Evolutionary conservation across 2,113 vertebrate genomes (phyloP).

Genomic region (Accipiter virgatus): DNA sequence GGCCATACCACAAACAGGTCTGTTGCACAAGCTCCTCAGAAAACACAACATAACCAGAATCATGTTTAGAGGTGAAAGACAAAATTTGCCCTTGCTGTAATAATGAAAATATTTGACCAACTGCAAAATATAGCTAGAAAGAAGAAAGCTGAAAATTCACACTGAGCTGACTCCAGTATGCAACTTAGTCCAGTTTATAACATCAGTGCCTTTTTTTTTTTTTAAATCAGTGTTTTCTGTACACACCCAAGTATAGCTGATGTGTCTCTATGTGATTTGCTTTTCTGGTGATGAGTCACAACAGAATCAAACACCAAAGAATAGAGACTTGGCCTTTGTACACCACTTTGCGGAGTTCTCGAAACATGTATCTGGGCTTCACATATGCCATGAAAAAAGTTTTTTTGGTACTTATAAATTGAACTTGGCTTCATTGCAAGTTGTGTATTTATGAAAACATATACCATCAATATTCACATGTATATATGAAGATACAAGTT

Average conservation of each 20-base stretch:
- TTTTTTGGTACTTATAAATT: no score
- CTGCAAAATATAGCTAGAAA: not conserved
- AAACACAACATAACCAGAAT: not conserved
- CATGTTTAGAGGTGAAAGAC: not conserved
- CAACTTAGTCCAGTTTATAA: not conserved
- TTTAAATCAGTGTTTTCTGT: not conserved
- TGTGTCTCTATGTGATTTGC: not conserved
- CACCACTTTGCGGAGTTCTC: not conserved
- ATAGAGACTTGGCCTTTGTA: not conserved
- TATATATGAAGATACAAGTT: not conserved
- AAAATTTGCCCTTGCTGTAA: not conserved
- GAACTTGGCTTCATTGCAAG: no score
- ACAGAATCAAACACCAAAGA: not conserved
- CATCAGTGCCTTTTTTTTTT: not conserved
- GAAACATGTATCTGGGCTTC: not conserved
- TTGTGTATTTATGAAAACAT: no score
- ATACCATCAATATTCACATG: no score
- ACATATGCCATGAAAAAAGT: not conserved
- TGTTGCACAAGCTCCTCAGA: not conserved
- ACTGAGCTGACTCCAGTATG: not conserved
- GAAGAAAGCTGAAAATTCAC: not conserved
- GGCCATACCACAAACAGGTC: fast-evolving
- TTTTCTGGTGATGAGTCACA: not conserved
- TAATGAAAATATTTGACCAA: not conserved
- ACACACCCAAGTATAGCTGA: not conserved